These are phyloP conservation scores for Oegoconia quadripuncta DNA, from an alignment of 2,888 invertebrate genomes.

Conservation along the genomic window DNA sequence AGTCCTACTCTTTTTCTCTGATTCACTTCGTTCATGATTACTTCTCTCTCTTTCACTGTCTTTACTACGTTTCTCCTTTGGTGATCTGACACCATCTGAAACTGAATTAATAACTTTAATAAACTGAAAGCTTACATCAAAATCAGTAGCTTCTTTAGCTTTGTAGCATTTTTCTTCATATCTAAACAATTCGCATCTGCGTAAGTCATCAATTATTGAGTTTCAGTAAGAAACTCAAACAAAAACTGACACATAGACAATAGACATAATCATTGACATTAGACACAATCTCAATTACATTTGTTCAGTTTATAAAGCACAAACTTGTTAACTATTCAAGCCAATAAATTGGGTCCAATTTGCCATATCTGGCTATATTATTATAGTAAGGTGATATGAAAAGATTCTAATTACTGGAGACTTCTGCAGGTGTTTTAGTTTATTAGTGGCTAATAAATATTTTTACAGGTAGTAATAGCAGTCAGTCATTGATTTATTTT, in stretches of 20 bases:
- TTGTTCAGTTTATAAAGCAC: no score
- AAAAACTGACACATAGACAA: no score
- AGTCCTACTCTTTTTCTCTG: slow-evolving; percentile 69
- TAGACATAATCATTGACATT: no score
- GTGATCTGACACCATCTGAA: slow-evolving; percentile 72
- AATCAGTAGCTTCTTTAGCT: background rate
- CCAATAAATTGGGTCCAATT: no score
- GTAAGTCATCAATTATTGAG: no score
- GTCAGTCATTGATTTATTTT: background rate
- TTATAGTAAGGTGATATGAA: no score
- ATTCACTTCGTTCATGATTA: slow-evolving; percentile 91
- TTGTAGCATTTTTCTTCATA: background rate
- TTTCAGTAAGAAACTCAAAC: no score
- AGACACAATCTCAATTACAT: no score
- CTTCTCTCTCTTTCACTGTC: slow-evolving; percentile 90
- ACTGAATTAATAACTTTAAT: slow-evolving; percentile 20
- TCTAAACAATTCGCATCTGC: background rate
- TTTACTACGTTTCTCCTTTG: slow-evolving; percentile 87
- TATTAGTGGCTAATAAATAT: background rate
- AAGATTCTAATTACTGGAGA: no score
- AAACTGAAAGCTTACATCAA: background rate
- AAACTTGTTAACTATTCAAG: background rate
- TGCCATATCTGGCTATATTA: no score
- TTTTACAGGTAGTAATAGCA: background rate
- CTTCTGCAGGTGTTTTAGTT: no score